Evolutionary conservation across 2,797 vertebrate genomes (phyloP), one percentile per base, ranked within the genome.

Genomic region (Gallinago nigripennis): DNA sequence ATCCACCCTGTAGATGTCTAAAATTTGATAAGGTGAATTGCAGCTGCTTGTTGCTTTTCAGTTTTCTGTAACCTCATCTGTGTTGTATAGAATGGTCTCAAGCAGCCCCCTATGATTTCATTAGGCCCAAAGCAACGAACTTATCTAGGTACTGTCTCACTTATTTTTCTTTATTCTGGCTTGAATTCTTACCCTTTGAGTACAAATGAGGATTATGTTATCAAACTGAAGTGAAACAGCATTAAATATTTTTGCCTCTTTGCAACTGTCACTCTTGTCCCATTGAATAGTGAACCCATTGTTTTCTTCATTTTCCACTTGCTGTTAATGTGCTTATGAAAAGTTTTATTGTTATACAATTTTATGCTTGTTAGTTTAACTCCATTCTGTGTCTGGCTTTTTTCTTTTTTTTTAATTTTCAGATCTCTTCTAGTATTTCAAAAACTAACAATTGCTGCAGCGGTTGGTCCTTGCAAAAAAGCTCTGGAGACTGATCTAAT

Each of bases 241-340:
- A 27, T 90, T 53, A 78, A 81, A 64, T 60, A 92, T 69, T 79
- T 88, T 90, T 88, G 12, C 21, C 2, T 72, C 14, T 86, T 90
- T 86, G 53, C 77, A 64, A 50, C 12, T 54, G 21, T 76, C 15
- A 11, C 58, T 88, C 33, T 86, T 63, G 25, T 25, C 18, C 58
- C 43, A 14, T 88, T 71, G 54, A 90, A 90, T 21, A 92, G 31
- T 50, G 20, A 12, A 12, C 3, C 9, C 16, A 30, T 76, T 75
- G 61, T 79, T 81, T 83, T 48, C 66, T 83, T 86, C 20, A 64
- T 79, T 90, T 88, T 94, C 71, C 25, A 53, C 35, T 94, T 86
- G 41, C 30, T 92, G 65, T 18, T 92, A 81, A 88, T 28, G 23
- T 48, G 30, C 33, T 83, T 86, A 64, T 72, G 46, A 91, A 92